Base-by-base conservation (phyloP, 1,140 invertebrate species). In the Heliconius hewitsoni region DNA sequence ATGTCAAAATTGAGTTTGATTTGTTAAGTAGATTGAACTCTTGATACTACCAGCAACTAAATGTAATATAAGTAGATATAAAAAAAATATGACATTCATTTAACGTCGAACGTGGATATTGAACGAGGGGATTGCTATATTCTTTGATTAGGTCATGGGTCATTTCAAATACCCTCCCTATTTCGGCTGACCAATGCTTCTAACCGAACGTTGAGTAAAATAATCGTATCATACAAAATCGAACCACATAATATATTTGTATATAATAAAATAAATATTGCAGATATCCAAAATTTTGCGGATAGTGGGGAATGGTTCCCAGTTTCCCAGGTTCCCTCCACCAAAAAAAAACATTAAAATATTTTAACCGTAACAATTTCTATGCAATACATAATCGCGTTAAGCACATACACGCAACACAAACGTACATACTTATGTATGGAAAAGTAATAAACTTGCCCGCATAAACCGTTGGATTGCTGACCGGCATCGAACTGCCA, bases 381-480 rank as follows among this genome's bases (percentile, higher is more conserved):
- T 16, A 42, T 72, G 82, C 82, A 81, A 84, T 83, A 77, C 79
- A 76, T 50, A 74, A 73, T 71, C 71, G 30, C 74, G 52, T 84
- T 73, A 30, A 50, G 82, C 66, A 71, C 18, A 52, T 77, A 71
- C 23, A 18, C 75, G 30, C 87, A 85, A 23, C 87, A 82, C 87
- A 82, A 83, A 39, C 77, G 81, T 82, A 42, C 42, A 3, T 46
- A 46, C 13, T 4, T 0, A 74, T 70, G 81, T 82, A 83, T 91
- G 89, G 87, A 86, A 89, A 91, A 91, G 90, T 90, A 93, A 92
- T 94, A 93, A 93, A 92, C 86, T 88, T 85, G 84, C 89, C 93
- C 91, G 90, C 91, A 94, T 93, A 93, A 91, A 93, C 91, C 90
- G 90, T 93, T 91, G 90, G 90, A 92, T 91, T 86, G 91, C 93